Evolutionary conservation across 2,797 vertebrate species (phyloP).

Genomic region (Manis crassicaudata): DNA sequence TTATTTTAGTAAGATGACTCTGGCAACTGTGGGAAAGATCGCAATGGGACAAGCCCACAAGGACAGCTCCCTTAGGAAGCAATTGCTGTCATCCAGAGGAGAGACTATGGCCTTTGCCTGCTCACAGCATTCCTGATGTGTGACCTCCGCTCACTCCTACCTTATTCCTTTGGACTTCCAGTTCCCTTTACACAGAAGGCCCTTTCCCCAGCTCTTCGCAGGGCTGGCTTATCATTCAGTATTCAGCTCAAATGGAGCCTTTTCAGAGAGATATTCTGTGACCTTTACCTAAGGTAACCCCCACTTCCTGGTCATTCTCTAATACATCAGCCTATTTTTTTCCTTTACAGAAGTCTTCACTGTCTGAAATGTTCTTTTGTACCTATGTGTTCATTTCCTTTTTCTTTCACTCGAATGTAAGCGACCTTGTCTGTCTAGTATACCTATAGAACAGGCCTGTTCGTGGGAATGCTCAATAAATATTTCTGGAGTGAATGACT

Average conservation of each 20-base stretch:
- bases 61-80: neutral
- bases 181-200: neutral
- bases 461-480: neutral
- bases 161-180: neutral
- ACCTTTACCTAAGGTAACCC: neutral
- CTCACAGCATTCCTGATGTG: neutral
- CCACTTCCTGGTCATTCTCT: neutral
- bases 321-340: neutral
- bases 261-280: neutral
- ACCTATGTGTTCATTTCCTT: neutral
- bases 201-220: neutral
- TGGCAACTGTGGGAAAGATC: neutral
- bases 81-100: neutral
- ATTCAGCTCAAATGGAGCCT: neutral
- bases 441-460: neutral
- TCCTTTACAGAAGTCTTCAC: neutral
- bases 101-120: neutral
- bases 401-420: neutral
- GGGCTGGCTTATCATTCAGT: neutral
- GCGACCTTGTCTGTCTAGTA: neutral
- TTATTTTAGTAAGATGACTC: slow-evolving; percentile 5
- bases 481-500: neutral
- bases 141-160: neutral
- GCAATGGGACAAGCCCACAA: neutral
- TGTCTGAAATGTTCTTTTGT: neutral